phyloP scores from a whole-genome alignment of 1,140 invertebrate genomes.

The Stenopsyche tienmushanensis region DNA sequence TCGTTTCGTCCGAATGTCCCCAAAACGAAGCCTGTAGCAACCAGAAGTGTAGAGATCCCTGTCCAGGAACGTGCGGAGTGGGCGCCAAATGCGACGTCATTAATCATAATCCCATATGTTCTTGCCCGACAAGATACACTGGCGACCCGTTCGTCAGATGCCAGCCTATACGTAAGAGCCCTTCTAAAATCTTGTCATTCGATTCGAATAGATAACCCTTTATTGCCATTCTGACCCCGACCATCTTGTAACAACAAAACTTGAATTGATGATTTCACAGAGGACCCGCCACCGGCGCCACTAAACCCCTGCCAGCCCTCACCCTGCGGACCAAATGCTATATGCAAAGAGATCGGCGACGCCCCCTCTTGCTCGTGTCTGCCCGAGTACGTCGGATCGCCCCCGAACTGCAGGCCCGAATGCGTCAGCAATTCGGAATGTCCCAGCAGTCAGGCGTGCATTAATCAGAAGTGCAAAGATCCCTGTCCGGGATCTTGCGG shows the following conservation, averaged over 20 bases:
- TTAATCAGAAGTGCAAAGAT: slow-evolving; percentile 64
- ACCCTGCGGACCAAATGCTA: slow-evolving; percentile 66
- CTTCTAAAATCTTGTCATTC: slow-evolving; percentile 76
- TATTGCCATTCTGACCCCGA: slow-evolving; percentile 72
- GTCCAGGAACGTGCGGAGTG: slow-evolving; percentile 71
- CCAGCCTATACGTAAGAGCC: slow-evolving; percentile 57
- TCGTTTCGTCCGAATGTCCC: slow-evolving; percentile 69
- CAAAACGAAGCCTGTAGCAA: slow-evolving; percentile 63
- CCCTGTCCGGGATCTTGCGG: slow-evolving; percentile 64
- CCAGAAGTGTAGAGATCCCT: slow-evolving; percentile 66
- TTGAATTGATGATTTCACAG: slow-evolving; percentile 51
- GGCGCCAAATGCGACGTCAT: slow-evolving; percentile 71
- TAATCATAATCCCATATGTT: slow-evolving; percentile 68
- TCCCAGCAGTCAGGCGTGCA: slow-evolving; percentile 61
- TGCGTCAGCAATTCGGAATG: slow-evolving; percentile 68
- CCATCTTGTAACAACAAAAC: slow-evolving; percentile 47
- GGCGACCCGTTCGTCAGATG: slow-evolving; percentile 69
- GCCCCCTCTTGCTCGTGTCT: slow-evolving; percentile 64
- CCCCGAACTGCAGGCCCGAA: slow-evolving; percentile 66
- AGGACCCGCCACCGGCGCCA: slow-evolving; percentile 47
- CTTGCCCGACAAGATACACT: slow-evolving; percentile 59
- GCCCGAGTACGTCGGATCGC: slow-evolving; percentile 58
- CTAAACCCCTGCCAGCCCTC: slow-evolving; percentile 62
- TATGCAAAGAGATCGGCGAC: slow-evolving; percentile 60
- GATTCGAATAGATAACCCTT: slow-evolving; percentile 69